phyloP scores from a whole-genome alignment of 2,888 invertebrate species.

The Platycheirus rosarum region DNA sequence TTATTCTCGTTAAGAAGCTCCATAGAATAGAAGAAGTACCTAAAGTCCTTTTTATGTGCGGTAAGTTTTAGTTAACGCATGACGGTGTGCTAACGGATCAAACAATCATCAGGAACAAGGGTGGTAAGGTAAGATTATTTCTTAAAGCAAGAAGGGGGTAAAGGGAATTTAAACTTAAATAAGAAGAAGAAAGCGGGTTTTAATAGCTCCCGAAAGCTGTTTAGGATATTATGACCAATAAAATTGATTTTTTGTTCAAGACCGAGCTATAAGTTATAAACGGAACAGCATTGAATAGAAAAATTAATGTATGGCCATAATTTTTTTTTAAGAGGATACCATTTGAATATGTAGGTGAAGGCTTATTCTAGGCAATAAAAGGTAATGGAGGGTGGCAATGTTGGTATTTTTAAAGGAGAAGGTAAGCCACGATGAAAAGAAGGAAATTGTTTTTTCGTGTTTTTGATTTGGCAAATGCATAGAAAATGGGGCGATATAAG shows the following conservation, averaged over 20 bases:
- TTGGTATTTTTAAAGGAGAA: not conserved
- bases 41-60: slow-evolving; percentile 21
- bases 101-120: slow-evolving; percentile 13
- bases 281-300: slow-evolving; percentile 2
- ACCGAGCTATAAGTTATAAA: slow-evolving; percentile 5
- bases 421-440: not conserved
- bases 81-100: slow-evolving; percentile 16
- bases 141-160: not conserved
- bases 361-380: slow-evolving; percentile 12
- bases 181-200: not conserved
- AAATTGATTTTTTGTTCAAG: too few species aligned
- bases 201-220: too few species aligned
- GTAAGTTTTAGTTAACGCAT: slow-evolving; percentile 27
- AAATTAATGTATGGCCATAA: not conserved
- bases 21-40: not conserved
- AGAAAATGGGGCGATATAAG: too few species aligned
- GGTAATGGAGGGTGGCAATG: slow-evolving; percentile 3
- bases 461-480: too few species aligned
- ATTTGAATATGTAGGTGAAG: slow-evolving; percentile 25
- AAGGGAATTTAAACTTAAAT: not conserved
- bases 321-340: not conserved
- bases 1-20: slow-evolving; percentile 25
- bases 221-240: too few species aligned
- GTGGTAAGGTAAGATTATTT: slow-evolving; percentile 6
- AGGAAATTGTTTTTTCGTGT: not conserved